Evolutionary conservation across 2,888 invertebrate species (phyloP).

Genomic region (Meliscaeva auricollis): DNA sequence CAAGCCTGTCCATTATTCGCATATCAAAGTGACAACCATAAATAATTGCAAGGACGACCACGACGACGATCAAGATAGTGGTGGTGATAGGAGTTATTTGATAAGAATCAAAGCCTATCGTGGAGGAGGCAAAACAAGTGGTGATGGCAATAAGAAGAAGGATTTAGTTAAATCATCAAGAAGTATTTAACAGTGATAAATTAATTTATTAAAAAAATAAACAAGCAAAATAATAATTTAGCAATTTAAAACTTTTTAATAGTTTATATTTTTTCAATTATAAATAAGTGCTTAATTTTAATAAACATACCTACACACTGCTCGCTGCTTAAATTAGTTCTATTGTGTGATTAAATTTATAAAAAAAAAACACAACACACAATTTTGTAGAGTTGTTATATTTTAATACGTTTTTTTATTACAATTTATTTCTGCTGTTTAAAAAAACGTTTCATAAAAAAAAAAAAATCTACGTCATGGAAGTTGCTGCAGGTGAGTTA

Average conservation of each 20-base stretch:
- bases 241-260: conserved; percentile 14
- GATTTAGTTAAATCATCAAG: conserved; percentile 46
- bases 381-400: background rate
- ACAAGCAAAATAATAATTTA: background rate
- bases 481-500: conserved; percentile 70
- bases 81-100: conserved; percentile 47
- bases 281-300: conserved; percentile 24
- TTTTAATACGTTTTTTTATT: background rate
- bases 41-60: conserved; percentile 53
- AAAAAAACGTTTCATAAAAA: background rate
- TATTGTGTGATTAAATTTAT: conserved; percentile 29
- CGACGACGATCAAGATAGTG: conserved; percentile 22
- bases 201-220: background rate
- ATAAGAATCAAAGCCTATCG: conserved; percentile 71
- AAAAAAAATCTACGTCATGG: conserved; percentile 46
- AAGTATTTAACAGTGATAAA: conserved; percentile 62
- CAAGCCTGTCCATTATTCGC: conserved; percentile 49
- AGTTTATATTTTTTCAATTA: conserved; percentile 25
- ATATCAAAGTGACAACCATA: conserved; percentile 65
- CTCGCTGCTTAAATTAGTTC: conserved; percentile 25
- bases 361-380: background rate
- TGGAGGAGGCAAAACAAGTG: background rate
- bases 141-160: conserved; percentile 36
- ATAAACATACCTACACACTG: background rate
- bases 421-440: background rate